Conservation (phyloP, 2,113 vertebrate species). For the Vicugna pacos region DNA sequence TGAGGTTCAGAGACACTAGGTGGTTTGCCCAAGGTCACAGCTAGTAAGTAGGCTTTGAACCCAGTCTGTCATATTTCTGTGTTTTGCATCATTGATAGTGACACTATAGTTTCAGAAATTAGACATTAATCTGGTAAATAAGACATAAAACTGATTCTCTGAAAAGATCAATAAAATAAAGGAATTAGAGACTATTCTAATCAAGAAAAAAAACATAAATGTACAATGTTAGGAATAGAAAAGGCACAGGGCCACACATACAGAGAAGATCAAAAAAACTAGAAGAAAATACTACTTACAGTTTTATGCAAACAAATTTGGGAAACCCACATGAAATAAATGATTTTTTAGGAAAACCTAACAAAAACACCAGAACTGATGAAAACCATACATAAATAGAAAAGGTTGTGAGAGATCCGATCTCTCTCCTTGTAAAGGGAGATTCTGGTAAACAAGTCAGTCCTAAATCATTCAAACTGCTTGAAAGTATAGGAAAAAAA, state of each 20-base stretch:
- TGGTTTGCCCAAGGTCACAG: neutral
- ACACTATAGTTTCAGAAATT: slow-evolving; percentile 19
- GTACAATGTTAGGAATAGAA: neutral
- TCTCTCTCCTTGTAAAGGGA: neutral
- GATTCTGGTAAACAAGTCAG: neutral
- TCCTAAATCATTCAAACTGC: neutral
- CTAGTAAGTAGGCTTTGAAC: neutral
- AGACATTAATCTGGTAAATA: neutral
- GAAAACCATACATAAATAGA: neutral
- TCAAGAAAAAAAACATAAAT: neutral
- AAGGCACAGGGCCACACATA: neutral
- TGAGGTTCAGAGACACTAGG: neutral
- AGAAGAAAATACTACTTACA: neutral
- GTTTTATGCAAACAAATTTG: slow-evolving; percentile 20
- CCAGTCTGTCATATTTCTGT: neutral
- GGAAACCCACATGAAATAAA: slow-evolving; percentile 25
- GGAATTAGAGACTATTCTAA: neutral
- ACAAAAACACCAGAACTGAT: neutral
- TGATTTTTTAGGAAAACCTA: slow-evolving; percentile 37
- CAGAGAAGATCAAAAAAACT: neutral
- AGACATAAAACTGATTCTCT: slow-evolving; percentile 12
- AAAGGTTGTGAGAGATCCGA: neutral
- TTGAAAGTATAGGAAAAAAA: neutral
- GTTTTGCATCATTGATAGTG: neutral
- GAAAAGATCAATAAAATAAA: slow-evolving; percentile 14